Conservation (phyloP, 2,113 vertebrate species). For the Hippocampus barbouri region DNA sequence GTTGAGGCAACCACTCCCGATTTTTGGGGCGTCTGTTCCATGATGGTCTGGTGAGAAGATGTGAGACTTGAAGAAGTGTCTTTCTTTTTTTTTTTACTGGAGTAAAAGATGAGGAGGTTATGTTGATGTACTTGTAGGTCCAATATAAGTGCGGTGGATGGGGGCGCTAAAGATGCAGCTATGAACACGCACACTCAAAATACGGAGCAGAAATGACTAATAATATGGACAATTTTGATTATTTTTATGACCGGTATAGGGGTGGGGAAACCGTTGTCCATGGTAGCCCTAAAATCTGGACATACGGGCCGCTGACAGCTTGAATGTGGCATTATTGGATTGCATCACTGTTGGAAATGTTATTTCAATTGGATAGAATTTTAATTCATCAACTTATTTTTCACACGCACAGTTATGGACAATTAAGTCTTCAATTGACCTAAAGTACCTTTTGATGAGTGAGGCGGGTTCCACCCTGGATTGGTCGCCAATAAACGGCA, state of each 20-base stretch:
- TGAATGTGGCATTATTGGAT: not conserved
- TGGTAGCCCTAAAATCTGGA: not conserved
- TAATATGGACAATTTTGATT: slow-evolving; percentile 67
- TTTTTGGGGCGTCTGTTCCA: not conserved
- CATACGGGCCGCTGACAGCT: not conserved
- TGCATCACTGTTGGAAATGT: not conserved
- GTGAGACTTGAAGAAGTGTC: not conserved
- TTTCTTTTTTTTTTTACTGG: not conserved
- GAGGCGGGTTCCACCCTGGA: no score
- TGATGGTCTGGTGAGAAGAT: not conserved
- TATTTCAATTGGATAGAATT: not conserved
- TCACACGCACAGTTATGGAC: not conserved
- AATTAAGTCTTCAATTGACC: no score
- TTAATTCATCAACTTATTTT: not conserved
- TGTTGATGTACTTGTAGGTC: slow-evolving; percentile 61
- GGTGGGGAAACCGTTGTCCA: not conserved
- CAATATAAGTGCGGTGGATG: slow-evolving; percentile 68
- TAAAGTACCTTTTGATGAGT: no score
- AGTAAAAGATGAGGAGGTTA: slow-evolving; percentile 42
- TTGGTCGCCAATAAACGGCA: no score
- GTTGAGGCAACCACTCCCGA: not conserved
- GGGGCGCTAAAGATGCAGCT: slow-evolving; percentile 59
- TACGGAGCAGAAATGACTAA: slow-evolving; percentile 52
- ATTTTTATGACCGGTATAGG: slow-evolving; percentile 37
- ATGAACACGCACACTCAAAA: slow-evolving; percentile 51